Base-by-base conservation (phyloP, 64 coral and sea anemone genomes). In the Porites lutea region DNA sequence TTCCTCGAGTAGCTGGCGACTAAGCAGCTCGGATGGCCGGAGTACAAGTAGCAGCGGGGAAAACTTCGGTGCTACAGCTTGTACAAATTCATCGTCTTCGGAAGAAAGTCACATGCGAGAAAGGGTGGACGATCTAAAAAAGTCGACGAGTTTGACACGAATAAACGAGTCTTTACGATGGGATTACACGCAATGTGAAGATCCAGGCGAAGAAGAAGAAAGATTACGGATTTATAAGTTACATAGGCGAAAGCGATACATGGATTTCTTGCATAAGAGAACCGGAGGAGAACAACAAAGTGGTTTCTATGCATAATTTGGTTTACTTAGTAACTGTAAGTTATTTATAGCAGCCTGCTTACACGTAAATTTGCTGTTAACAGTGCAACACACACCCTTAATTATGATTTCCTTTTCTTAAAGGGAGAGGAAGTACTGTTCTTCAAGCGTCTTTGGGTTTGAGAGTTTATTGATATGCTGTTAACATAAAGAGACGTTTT, bases 221-320 rank as follows among this genome's bases (percentile, higher is more conserved):
- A 69, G 81, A 22, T 84, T 84, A 51, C 65, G 63, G 20, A 68
- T 84, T 69, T 84, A 84, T 64, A 84, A 84, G 69, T 84, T 84
- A 51, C 81, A 84, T 16, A 67, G 81, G 52, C 69, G 81, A 5
- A 84, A 84, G 22, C 50, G 81, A 68, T 84, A 84, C 81, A 50
- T 84, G 63, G 62, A 84, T 49, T 84, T 84, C n/a, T 69, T 84
- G 46, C 81, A 84, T 10, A 84, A 48, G 22, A 66, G 62, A 47
- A 84, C 46, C 11, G 81, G 81, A 37, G 62, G 81, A 5, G 81
- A 84, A 83, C 27, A 15, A 3, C 79, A 83, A 51, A 84, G 62
- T 13, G 68, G 81, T 49, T 84, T 84, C 18, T 84, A 68, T 68
- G 81, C 61, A 13, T 84, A 70, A 47, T 63, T 51, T 16, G 12